These are phyloP conservation scores for Rhinophrynus dorsalis DNA, from an alignment of 2,797 vertebrate species.

Conservation along the genomic window DNA sequence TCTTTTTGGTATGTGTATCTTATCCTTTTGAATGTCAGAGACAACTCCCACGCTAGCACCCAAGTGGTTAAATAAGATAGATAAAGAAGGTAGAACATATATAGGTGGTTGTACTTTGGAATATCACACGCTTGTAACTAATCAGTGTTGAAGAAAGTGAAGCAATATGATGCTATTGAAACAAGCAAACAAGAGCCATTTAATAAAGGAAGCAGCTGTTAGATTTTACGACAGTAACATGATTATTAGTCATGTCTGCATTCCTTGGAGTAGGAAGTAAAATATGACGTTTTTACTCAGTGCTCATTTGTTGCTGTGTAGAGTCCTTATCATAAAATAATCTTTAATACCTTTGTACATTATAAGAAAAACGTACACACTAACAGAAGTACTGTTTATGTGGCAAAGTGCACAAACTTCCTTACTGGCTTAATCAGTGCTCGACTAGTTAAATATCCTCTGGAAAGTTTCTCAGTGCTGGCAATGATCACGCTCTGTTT, in stretches of 20 bases:
- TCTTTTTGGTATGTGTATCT: no score
- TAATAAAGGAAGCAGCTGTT: background rate
- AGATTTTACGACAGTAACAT: background rate
- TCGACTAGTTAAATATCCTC: background rate
- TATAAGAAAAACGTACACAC: background rate
- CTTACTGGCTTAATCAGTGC: background rate
- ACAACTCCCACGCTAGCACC: background rate
- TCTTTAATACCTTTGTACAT: background rate
- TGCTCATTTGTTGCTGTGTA: background rate
- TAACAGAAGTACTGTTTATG: background rate
- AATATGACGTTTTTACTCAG: background rate
- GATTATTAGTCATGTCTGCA: background rate
- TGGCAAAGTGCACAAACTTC: background rate
- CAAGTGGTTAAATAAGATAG: no score
- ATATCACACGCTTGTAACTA: background rate
- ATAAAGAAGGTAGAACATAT: background rate
- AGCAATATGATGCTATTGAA: background rate
- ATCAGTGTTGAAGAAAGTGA: background rate
- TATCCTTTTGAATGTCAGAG: background rate
- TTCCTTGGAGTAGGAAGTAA: slow-evolving; percentile 25
- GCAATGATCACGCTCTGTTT: background rate
- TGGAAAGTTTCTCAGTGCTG: background rate
- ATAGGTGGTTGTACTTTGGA: background rate
- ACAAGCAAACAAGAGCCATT: background rate
- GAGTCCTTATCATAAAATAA: background rate